Evolutionary conservation across 2,888 invertebrate genomes (phyloP).

Genomic region (Didymodactylos carnosus): DNA sequence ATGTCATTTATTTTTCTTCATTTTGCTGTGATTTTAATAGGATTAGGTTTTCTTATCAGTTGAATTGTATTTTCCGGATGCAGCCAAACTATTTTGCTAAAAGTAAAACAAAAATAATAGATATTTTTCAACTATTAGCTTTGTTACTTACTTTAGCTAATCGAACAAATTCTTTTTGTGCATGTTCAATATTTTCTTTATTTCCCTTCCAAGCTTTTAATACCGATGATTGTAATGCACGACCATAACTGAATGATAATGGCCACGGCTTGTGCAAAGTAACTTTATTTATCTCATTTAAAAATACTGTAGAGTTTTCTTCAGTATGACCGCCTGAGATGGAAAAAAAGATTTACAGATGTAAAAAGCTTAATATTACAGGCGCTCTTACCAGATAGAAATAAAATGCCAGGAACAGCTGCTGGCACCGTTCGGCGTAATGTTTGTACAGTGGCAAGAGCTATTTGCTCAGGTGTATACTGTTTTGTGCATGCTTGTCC

Average conservation of each 20-base stretch:
- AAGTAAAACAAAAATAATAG: too few species aligned
- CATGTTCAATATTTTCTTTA: background rate
- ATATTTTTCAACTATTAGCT: too few species aligned
- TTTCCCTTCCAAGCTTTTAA: background rate
- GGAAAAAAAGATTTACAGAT: background rate
- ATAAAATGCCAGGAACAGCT: conserved; percentile 6
- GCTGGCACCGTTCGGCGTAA: conserved; percentile 16
- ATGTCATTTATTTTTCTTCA: too few species aligned
- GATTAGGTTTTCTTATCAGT: too few species aligned
- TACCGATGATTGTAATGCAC: conserved; percentile 2
- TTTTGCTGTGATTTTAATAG: too few species aligned
- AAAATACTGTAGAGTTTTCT: background rate
- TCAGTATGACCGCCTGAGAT: conserved; percentile 38
- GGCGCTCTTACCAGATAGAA: conserved; percentile 39
- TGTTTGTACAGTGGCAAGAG: conserved; percentile 62
- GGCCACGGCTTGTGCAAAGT: conserved; percentile 23
- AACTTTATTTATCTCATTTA: conserved; percentile 36
- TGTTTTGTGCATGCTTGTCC: conserved; percentile 37
- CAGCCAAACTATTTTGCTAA: background rate
- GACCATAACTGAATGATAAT: conserved; percentile 16
- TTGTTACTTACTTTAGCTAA: conserved; percentile 53
- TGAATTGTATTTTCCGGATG: background rate
- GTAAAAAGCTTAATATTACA: background rate
- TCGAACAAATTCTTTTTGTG: background rate
- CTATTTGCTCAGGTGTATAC: conserved; percentile 64